Conservation (phyloP, 1,140 invertebrate genomes). For the Trachymyrmex septentrionalis region DNA sequence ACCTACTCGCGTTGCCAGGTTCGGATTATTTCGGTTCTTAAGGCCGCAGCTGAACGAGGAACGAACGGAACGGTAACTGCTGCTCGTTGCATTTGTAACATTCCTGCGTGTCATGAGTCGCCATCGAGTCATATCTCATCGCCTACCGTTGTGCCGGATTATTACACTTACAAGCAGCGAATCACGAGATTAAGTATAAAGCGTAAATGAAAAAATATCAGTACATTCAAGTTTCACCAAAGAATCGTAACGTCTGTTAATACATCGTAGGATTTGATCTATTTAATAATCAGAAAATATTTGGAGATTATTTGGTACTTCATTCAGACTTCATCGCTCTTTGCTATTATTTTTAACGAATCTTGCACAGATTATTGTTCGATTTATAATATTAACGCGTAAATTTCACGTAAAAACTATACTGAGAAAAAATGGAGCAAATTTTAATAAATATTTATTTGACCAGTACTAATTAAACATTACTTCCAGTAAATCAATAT, state of each 20-base stretch:
- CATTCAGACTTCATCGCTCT: no score
- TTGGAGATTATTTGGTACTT: neutral
- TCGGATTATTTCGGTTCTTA: conserved; percentile 72
- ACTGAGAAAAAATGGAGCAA: no score
- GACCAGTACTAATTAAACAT: no score
- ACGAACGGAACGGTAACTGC: conserved; percentile 33
- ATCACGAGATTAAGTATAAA: neutral
- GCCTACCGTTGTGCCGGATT: neutral
- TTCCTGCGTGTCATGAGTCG: conserved; percentile 28
- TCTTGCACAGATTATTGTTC: neutral
- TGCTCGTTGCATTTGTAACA: conserved; percentile 42
- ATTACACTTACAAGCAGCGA: neutral
- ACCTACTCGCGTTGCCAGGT: conserved; percentile 63
- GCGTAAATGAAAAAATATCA: neutral
- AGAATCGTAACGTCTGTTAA: neutral
- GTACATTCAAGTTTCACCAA: neutral
- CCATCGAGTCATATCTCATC: neutral
- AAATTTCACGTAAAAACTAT: neutral
- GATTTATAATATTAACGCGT: neutral
- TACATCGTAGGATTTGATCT: neutral
- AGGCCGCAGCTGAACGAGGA: conserved; percentile 55
- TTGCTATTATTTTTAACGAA: neutral
- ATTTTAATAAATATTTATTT: no score
- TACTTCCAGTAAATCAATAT: no score
- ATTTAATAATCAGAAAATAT: neutral